Evolutionary conservation across 2,888 invertebrate genomes (phyloP).

Genomic region (Aphrophora alni): DNA sequence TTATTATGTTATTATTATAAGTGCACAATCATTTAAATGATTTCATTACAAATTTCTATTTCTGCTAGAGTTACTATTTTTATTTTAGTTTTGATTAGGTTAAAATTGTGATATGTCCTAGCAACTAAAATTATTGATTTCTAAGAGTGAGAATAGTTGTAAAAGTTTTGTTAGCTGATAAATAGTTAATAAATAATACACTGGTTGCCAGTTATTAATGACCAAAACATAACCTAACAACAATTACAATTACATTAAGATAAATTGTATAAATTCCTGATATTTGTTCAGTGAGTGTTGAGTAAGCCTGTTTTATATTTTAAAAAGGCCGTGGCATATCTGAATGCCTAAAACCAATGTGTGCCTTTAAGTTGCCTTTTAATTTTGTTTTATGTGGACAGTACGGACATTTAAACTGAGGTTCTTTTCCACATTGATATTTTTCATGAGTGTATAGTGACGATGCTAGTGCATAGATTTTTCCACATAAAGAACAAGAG

Average conservation of each 20-base stretch:
- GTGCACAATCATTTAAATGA: no score
- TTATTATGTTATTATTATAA: no score
- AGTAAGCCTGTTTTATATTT: neutral
- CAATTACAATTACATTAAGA: neutral
- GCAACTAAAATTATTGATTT: no score
- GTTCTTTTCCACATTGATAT: slow-evolving; percentile 51
- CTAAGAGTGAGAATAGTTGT: neutral
- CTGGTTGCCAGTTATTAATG: neutral
- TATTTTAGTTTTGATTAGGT: no score
- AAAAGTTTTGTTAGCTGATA: neutral
- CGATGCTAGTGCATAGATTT: slow-evolving; percentile 30
- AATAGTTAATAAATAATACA: neutral
- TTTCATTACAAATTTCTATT: no score
- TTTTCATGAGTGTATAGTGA: slow-evolving; percentile 39
- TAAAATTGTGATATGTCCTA: no score
- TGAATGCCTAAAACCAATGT: slow-evolving; percentile 52
- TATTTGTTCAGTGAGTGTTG: neutral
- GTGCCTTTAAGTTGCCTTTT: slow-evolving; percentile 58
- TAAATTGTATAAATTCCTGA: neutral
- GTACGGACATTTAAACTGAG: slow-evolving; percentile 56
- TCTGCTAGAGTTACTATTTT: no score
- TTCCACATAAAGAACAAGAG: slow-evolving; percentile 29
- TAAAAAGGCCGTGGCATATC: slow-evolving; percentile 36
- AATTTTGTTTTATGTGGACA: slow-evolving; percentile 58
- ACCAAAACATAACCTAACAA: neutral